Evolutionary conservation across 2,113 vertebrate genomes (phyloP).

Genomic region (Callaeas wilsoni): DNA sequence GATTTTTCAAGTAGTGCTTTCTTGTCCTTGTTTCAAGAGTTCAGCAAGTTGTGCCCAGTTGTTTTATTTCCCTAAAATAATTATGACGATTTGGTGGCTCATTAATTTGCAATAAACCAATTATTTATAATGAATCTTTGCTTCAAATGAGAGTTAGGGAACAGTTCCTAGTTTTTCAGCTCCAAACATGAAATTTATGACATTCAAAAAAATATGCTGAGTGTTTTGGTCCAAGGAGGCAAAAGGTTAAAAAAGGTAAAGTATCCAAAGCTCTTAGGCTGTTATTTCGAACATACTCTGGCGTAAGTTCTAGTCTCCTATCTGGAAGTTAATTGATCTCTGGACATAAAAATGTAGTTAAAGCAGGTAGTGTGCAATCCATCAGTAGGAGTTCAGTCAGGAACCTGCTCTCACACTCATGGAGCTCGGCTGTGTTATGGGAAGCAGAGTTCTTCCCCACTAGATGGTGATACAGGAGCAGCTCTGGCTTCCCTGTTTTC

Average conservation of each 20-base stretch:
- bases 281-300: not conserved
- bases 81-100: fast-evolving
- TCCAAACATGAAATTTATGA: not conserved
- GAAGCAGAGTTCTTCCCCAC: not conserved
- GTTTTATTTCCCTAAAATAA: not conserved
- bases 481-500: fast-evolving
- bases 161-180: not conserved
- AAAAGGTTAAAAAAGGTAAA: not conserved
- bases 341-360: not conserved
- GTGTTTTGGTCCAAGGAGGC: not conserved
- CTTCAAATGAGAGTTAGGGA: not conserved
- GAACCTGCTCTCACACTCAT: fast-evolving
- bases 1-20: not conserved
- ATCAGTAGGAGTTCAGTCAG: fast-evolving
- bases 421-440: fast-evolving
- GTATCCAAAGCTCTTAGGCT: not conserved
- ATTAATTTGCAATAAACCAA: not conserved
- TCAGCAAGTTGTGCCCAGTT: not conserved
- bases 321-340: not conserved
- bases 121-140: not conserved
- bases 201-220: not conserved
- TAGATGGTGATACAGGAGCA: not conserved
- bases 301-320: fast-evolving
- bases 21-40: not conserved
- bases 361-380: not conserved